Percentiles rank a stretch among this genome's conserved stretches.
These are phyloP conservation scores for Laspeyria flexula DNA, from an alignment of 2,888 invertebrate species.

Conservation along the genomic window DNA sequence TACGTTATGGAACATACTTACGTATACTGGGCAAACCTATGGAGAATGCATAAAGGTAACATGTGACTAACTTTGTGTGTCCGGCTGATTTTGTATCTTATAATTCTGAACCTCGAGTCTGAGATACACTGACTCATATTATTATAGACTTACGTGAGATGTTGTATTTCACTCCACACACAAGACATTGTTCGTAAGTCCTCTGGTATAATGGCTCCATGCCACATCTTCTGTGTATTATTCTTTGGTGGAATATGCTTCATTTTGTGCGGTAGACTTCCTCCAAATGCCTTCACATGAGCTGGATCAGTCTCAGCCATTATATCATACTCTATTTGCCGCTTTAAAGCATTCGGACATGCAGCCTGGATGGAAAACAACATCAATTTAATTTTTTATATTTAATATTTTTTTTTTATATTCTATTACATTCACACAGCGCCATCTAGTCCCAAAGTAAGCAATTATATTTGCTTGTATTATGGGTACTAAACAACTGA, in stretches of 20 bases:
- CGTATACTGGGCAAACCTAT: too few species aligned
- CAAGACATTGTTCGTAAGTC: conserved; percentile 87
- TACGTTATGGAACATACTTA: too few species aligned
- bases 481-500: too few species aligned
- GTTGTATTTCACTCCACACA: conserved; percentile 88
- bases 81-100: too few species aligned
- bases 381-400: neutral
- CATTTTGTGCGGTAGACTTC: conserved; percentile 77
- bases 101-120: too few species aligned
- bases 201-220: conserved; percentile 82
- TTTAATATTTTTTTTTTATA: too few species aligned
- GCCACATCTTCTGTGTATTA: conserved; percentile 83
- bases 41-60: too few species aligned
- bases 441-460: too few species aligned
- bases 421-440: too few species aligned
- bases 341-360: conserved; percentile 77
- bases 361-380: conserved; percentile 60
- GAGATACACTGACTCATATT: too few species aligned
- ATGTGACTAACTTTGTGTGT: too few species aligned
- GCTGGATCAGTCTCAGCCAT: conserved; percentile 77
- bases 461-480: too few species aligned
- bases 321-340: conserved; percentile 80
- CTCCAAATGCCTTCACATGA: conserved; percentile 82
- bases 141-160: conserved; percentile 83
- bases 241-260: conserved; percentile 84